These are phyloP conservation scores for Phyllostomus hastatus DNA, from an alignment of 2,113 vertebrate genomes.

Conservation along the genomic window DNA sequence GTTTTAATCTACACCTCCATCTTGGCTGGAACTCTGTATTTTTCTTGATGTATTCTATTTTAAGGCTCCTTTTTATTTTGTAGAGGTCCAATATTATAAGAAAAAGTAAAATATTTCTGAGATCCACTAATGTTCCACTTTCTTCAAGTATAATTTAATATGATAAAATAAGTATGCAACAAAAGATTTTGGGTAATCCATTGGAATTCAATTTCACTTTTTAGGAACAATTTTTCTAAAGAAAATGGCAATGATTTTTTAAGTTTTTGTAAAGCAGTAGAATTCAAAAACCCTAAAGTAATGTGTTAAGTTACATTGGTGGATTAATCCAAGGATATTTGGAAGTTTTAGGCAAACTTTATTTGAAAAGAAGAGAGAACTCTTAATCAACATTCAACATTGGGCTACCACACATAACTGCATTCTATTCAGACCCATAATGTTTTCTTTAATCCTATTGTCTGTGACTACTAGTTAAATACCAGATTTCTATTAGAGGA, in stretches of 20 bases:
- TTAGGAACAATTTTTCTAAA: not conserved
- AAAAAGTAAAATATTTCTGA: not conserved
- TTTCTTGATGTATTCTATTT: not conserved
- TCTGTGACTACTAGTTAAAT: not conserved
- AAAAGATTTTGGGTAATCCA: not conserved
- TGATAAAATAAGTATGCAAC: not conserved
- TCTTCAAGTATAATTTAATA: not conserved
- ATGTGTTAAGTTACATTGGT: slow-evolving; percentile 31
- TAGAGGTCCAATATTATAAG: not conserved
- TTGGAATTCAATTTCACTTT: not conserved
- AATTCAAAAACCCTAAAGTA: not conserved
- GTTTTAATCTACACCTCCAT: too few relatives aligned
- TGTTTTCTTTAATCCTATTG: not conserved
- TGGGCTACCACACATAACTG: not conserved
- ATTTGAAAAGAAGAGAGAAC: not conserved
- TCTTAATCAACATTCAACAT: not conserved
- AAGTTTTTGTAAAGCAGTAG: slow-evolving; percentile 1
- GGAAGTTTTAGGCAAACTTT: not conserved
- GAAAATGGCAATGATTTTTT: not conserved
- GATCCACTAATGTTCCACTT: not conserved
- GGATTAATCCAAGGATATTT: not conserved
- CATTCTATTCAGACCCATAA: not conserved
- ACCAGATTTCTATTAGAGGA: not conserved
- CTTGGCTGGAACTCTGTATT: not conserved
- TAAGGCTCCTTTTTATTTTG: not conserved